These are phyloP conservation scores for Trimorus sp. DNA, from an alignment of 2,888 invertebrate genomes.

Conservation along the genomic window DNA sequence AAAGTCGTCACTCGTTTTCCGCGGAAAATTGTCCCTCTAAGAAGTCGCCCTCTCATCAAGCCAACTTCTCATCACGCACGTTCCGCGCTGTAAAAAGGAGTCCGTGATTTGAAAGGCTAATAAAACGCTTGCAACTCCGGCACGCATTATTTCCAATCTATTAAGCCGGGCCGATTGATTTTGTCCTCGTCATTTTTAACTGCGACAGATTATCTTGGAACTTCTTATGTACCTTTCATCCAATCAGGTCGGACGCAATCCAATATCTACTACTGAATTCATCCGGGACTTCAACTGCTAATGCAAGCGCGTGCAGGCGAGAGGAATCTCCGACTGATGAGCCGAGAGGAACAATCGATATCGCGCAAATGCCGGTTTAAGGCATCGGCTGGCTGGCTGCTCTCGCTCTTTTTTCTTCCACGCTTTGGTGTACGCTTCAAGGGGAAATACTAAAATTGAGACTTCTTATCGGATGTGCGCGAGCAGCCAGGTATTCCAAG, in stretches of 20 bases:
- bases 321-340: slow-evolving; percentile 51
- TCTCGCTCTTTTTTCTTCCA: slow-evolving; percentile 37
- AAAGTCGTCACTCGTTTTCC: too few relatives aligned
- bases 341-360: slow-evolving; percentile 62
- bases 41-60: too few relatives aligned
- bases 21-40: background rate
- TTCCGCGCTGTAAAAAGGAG: background rate
- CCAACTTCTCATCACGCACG: background rate
- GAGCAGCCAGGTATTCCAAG: slow-evolving; percentile 42
- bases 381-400: slow-evolving; percentile 29
- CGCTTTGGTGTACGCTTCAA: slow-evolving; percentile 40
- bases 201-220: slow-evolving; percentile 43
- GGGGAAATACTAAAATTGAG: slow-evolving; percentile 73
- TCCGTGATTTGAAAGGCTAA: slow-evolving; percentile 23
- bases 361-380: slow-evolving; percentile 57
- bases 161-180: slow-evolving; percentile 36
- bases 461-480: slow-evolving; percentile 74
- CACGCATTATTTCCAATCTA: slow-evolving; percentile 46
- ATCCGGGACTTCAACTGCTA: slow-evolving; percentile 49
- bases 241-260: slow-evolving; percentile 58
- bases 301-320: slow-evolving; percentile 56
- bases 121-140: slow-evolving; percentile 25
- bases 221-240: slow-evolving; percentile 51
- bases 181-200: slow-evolving; percentile 28
- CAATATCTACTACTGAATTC: slow-evolving; percentile 59